phyloP scores from a whole-genome alignment of 1,140 invertebrate genomes.

The Chironomus striatipennis region DNA sequence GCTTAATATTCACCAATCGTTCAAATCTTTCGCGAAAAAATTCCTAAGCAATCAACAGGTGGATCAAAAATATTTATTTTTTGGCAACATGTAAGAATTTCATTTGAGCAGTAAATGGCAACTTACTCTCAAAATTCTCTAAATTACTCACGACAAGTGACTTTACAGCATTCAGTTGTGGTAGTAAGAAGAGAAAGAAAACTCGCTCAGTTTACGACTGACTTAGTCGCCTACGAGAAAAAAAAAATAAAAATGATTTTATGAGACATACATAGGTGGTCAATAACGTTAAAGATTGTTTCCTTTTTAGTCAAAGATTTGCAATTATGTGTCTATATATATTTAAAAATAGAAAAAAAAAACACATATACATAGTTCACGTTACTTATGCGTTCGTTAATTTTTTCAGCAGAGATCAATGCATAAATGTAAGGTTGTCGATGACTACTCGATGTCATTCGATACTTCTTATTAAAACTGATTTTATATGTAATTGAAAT shows the following conservation, averaged over 20 bases:
- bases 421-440: too few relatives aligned
- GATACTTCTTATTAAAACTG: too few relatives aligned
- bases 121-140: too few relatives aligned
- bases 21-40: not conserved
- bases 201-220: not conserved
- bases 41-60: not conserved
- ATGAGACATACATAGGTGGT: not conserved
- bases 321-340: not conserved
- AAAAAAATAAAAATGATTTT: not conserved
- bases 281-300: conserved; percentile 4
- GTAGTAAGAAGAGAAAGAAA: not conserved
- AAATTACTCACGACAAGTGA: too few relatives aligned
- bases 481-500: too few relatives aligned
- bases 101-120: too few relatives aligned
- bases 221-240: not conserved
- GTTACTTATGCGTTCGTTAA: too few relatives aligned
- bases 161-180: not conserved
- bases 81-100: not conserved
- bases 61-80: not conserved
- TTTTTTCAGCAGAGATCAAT: too few relatives aligned
- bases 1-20: not conserved
- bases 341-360: not conserved
- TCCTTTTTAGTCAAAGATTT: conserved; percentile 5
- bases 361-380: too few relatives aligned
- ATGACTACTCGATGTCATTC: too few relatives aligned